Evolutionary conservation across 2,113 vertebrate species (phyloP).

Genomic region (Psettodes erumei): DNA sequence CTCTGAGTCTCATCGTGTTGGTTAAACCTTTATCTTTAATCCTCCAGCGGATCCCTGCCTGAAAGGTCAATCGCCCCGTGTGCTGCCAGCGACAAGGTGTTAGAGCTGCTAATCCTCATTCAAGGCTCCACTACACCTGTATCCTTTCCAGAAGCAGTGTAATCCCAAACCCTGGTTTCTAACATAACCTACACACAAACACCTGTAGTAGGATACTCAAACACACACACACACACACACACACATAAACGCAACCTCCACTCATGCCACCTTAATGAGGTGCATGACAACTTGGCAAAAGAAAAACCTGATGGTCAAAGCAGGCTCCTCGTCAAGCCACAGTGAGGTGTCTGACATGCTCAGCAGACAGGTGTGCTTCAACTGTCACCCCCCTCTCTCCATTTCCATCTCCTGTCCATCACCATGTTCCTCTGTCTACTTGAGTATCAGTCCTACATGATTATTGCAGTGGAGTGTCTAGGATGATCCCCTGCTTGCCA

Average conservation of each 20-base stretch:
- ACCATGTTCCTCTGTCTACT: conserved; percentile 16
- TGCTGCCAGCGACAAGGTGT: conserved; percentile 59
- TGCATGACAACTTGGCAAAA: conserved; percentile 21
- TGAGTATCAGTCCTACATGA: conserved; percentile 42
- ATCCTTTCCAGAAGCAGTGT: conserved; percentile 48
- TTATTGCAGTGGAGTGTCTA: conserved; percentile 5
- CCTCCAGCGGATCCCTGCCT: conserved; percentile 43
- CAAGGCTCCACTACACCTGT: conserved; percentile 63
- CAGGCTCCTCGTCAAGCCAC: conserved; percentile 23
- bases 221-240: neutral
- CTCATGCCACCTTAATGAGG: conserved; percentile 6
- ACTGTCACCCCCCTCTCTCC: conserved; percentile 41
- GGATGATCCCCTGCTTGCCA: conserved; percentile 6
- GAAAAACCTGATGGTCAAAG: conserved; percentile 27
- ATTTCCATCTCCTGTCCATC: conserved; percentile 27
- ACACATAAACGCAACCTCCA: neutral
- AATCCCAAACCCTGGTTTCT: conserved; percentile 54
- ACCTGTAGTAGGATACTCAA: too few relatives aligned
- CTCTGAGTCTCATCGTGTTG: conserved; percentile 28
- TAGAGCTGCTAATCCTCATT: conserved; percentile 69
- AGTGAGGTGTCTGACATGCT: conserved; percentile 61
- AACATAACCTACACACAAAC: conserved; percentile 10
- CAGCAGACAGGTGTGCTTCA: conserved; percentile 62
- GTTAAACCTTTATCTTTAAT: conserved; percentile 56
- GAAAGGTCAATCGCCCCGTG: conserved; percentile 36